Conservation (phyloP, 2,888 invertebrate genomes). For the Pheosia gnoma region DNA sequence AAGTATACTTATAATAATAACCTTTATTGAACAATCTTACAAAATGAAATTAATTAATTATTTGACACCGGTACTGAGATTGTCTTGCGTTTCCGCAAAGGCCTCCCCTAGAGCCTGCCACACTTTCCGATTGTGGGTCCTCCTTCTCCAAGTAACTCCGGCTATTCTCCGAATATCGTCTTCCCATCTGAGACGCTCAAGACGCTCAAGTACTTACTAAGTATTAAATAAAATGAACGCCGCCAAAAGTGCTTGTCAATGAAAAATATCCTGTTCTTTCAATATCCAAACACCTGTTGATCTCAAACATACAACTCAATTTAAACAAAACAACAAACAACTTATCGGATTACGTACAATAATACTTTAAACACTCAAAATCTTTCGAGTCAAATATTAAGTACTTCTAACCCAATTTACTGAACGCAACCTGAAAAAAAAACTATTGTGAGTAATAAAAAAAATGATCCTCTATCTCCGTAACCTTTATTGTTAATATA, state of each 20-base stretch:
- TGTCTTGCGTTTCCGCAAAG: too few relatives aligned
- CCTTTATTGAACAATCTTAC: too few relatives aligned
- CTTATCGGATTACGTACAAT: slow-evolving; percentile 68
- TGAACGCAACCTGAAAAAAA: slow-evolving; percentile 49
- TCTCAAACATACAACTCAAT: slow-evolving; percentile 29
- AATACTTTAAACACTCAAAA: slow-evolving; percentile 59
- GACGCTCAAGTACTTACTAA: too few relatives aligned
- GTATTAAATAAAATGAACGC: too few relatives aligned
- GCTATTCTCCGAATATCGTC: too few relatives aligned
- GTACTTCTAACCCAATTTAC: slow-evolving; percentile 74
- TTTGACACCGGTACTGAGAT: too few relatives aligned
- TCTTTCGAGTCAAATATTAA: slow-evolving; percentile 58
- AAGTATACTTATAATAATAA: too few relatives aligned
- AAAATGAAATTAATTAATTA: too few relatives aligned
- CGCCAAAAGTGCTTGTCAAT: not conserved
- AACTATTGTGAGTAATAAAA: slow-evolving; percentile 27
- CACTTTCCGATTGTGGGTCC: too few relatives aligned
- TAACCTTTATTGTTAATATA: slow-evolving; percentile 10
- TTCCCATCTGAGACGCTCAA: too few relatives aligned
- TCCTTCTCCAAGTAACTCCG: too few relatives aligned
- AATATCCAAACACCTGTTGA: slow-evolving; percentile 31
- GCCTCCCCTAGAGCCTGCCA: too few relatives aligned
- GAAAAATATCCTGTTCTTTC: not conserved
- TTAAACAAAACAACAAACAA: slow-evolving; percentile 63
- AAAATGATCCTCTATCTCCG: slow-evolving; percentile 4